Evolutionary conservation across 2,113 vertebrate genomes (phyloP).

Genomic region (Pontoporia blainvillei): DNA sequence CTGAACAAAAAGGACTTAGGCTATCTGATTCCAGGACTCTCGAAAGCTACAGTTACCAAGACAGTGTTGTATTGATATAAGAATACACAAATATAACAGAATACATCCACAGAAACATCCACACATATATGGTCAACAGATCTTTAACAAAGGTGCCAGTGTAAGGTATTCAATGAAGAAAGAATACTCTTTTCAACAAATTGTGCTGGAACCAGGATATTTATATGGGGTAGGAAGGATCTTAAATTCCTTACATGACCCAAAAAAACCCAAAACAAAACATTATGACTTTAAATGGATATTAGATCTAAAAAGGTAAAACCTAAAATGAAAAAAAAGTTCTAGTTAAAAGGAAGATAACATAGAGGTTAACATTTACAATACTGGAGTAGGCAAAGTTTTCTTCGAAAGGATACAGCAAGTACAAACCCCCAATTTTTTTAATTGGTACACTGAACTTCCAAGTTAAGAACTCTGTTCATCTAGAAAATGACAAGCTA

Average conservation of each 20-base stretch:
- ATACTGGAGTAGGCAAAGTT: neutral
- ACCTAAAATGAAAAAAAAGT: neutral
- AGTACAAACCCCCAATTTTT: neutral
- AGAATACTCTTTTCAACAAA: neutral
- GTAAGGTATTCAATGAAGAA: neutral
- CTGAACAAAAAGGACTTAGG: neutral
- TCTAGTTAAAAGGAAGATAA: neutral
- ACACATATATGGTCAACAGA: neutral
- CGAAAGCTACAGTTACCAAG: neutral
- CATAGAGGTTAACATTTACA: neutral
- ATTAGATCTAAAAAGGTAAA: neutral
- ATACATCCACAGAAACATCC: neutral
- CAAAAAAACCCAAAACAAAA: neutral
- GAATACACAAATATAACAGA: neutral
- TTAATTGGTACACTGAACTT: neutral
- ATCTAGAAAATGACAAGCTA: neutral
- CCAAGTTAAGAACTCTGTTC: neutral
- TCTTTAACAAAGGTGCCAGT: neutral
- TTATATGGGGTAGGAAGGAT: neutral
- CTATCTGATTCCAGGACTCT: neutral
- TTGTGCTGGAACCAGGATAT: neutral
- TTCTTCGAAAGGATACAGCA: neutral
- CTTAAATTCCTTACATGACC: neutral
- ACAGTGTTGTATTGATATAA: neutral
- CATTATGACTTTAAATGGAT: neutral